Evolutionary conservation across 2,113 vertebrate genomes (phyloP).

Genomic region (Tor tambroides): DNA sequence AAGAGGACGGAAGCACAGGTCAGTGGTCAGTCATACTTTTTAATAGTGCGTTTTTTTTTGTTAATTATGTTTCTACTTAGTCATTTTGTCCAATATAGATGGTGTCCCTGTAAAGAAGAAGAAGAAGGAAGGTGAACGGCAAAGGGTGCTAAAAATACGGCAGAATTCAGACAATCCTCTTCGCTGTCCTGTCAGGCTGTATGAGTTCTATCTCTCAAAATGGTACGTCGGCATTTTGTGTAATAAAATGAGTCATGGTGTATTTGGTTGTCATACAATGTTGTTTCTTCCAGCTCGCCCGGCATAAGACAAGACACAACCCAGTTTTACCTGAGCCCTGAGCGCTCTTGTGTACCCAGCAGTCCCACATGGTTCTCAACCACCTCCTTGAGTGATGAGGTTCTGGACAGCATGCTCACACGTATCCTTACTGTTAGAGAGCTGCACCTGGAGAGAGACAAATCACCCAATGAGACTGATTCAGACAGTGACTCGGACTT

Average conservation of each 20-base stretch:
- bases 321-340: slow-evolving; percentile 94
- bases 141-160: slow-evolving; percentile 90
- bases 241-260: slow-evolving; percentile 63
- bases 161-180: slow-evolving; percentile 96
- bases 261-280: background rate
- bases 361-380: slow-evolving; percentile 98
- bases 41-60: background rate
- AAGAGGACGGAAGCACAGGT: slow-evolving; percentile 72
- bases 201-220: slow-evolving; percentile 98
- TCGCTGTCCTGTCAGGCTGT: slow-evolving; percentile 93
- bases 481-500: slow-evolving; percentile 45
- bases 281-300: slow-evolving; percentile 80
- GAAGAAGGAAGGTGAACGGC: slow-evolving; percentile 74
- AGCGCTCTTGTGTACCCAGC: slow-evolving; percentile 95
- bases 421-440: slow-evolving; percentile 93
- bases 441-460: slow-evolving; percentile 84
- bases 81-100: slow-evolving; percentile 71
- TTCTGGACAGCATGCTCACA: slow-evolving; percentile 94
- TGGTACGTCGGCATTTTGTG: slow-evolving; percentile 71
- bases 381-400: slow-evolving; percentile 84
- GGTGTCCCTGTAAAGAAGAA: slow-evolving; percentile 84
- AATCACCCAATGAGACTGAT: background rate
- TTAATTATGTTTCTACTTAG: background rate
- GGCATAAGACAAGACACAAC: slow-evolving; percentile 94
- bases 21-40: slow-evolving; percentile 29